Evolutionary conservation across 2,888 invertebrate genomes (phyloP), one percentile per base, ranked within the genome.

Genomic region (Steinernema hermaphroditum): DNA sequence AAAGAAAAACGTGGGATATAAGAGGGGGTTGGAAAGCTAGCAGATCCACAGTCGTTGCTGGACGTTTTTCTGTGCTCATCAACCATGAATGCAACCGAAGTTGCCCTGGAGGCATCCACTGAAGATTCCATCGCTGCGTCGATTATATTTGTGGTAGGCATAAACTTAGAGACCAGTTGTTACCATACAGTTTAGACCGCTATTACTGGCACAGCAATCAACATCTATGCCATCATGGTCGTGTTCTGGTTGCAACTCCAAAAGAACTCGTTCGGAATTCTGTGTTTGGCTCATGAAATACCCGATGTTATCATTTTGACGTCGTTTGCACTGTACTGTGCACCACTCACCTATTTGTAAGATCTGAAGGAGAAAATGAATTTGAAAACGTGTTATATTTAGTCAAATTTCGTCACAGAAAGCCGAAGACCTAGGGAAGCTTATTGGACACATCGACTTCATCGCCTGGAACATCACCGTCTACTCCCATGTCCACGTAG

Each of bases 401-500:
- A 37, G 37, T 12, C 37, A 37, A 37, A 37, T 37, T 12, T 8
- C 4, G 6, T 8, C 37, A 4, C 37, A 37, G 12, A 37, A 37
- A 12, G 37, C 37, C 12, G 37, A 37, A 37, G 37, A 37, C 6
- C 12, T 37, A 12, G 4, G 6, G 12, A 4, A 12, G 4, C 37
- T 37, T 37, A 2, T 62, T 32, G 62, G 62, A 1, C 62, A 62
- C 29, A 16, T 62, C 4, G 62, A 62, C 32, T 62, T 29, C 34
- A 29, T 62, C 29, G 62, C 62, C 32, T 62, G 62, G 62, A 62
- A 62, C 34, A 34, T 62, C 9, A 62, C 62, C 62, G 62, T 62
- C 29, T 62, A 62, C 62, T 62, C 62, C 32, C 62, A 62, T 16
- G 62, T 62, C 16, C 16, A 16, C 62, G n/a, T 62, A 16, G 62